A percentile compares a stretch with the other conserved stretches of the same genome.
Evolutionary conservation across 2,797 vertebrate species (phyloP).

Genomic region (Ptychobarbus kaznakovi): DNA sequence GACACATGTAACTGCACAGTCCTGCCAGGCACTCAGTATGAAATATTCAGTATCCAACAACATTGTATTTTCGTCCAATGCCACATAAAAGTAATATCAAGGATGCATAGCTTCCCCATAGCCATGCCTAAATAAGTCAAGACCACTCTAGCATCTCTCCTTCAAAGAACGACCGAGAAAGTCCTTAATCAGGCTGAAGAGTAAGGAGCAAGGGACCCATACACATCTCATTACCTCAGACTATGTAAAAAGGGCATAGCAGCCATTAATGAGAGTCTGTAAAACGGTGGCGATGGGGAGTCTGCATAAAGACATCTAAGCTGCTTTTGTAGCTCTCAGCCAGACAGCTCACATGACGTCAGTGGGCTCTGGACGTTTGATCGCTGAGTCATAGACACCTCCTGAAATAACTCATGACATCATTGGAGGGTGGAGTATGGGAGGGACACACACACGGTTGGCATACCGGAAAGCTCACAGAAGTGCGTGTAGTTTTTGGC

Average conservation of each 20-base stretch:
- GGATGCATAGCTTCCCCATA: neutral
- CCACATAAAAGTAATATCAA: slow-evolving; percentile 1
- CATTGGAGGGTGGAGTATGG: slow-evolving; percentile 20
- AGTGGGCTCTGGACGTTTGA: slow-evolving; percentile 48
- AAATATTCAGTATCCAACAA: slow-evolving; percentile 11
- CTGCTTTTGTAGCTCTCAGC: slow-evolving; percentile 30
- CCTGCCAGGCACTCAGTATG: slow-evolving; percentile 9
- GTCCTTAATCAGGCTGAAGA: slow-evolving; percentile 19
- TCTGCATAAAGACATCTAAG: slow-evolving; percentile 22
- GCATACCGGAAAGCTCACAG: neutral
- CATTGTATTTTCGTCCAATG: neutral
- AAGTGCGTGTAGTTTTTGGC: neutral
- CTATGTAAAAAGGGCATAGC: slow-evolving; percentile 43
- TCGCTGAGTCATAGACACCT: slow-evolving; percentile 48
- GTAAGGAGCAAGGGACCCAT: slow-evolving; percentile 29
- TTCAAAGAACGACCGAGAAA: neutral
- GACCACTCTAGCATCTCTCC: neutral
- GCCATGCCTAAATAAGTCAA: neutral
- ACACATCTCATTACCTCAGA: slow-evolving; percentile 42
- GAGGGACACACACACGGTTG: neutral
- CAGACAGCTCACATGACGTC: slow-evolving; percentile 42
- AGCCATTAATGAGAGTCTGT: slow-evolving; percentile 45
- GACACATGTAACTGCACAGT: neutral
- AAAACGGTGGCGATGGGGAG: slow-evolving; percentile 40
- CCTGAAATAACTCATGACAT: slow-evolving; percentile 44